phyloP scores from a whole-genome alignment of 53 echinoderm and acorn worm species.

The Actinopyga echinites region DNA sequence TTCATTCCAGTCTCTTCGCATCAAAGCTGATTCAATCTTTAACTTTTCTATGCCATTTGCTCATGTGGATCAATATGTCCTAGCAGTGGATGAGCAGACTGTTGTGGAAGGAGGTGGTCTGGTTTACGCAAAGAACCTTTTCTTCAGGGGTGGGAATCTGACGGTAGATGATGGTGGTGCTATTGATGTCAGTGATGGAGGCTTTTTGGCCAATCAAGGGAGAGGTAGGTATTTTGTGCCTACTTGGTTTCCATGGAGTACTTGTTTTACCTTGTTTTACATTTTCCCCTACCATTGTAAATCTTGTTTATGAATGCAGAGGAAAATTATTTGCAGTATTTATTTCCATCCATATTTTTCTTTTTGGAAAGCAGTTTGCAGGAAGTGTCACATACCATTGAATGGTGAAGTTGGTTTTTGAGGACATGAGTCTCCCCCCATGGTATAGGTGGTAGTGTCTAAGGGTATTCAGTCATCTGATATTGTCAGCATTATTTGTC shows the following conservation, averaged over 20 bases:
- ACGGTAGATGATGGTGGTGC: slow-evolving; percentile 90
- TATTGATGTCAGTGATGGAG: slow-evolving; percentile 80
- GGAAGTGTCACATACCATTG: no score
- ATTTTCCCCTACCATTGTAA: no score
- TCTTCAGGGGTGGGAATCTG: slow-evolving; percentile 61
- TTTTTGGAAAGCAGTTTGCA: no score
- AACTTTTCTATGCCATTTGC: slow-evolving; percentile 78
- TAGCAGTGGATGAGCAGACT: slow-evolving; percentile 30
- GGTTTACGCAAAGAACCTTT: slow-evolving; percentile 76
- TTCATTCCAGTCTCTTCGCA: slow-evolving; percentile 65
- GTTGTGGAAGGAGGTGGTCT: slow-evolving; percentile 83
- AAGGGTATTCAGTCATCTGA: no score
- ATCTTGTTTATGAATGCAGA: no score
- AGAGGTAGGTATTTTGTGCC: slow-evolving; percentile 55
- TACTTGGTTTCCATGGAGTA: background rate
- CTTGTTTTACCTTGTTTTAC: no score
- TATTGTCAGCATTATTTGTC: no score
- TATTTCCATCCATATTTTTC: no score
- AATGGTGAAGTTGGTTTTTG: no score
- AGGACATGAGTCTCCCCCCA: no score
- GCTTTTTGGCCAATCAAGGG: slow-evolving; percentile 66
- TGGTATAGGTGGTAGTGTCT: no score
- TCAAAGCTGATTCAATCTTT: slow-evolving; percentile 71
- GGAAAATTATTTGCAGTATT: no score
- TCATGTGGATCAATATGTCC: slow-evolving; percentile 66